A percentile compares a stretch with the other conserved stretches of the same genome.
Evolutionary conservation across 2,113 vertebrate genomes (phyloP).

Genomic region (Pagrus major): DNA sequence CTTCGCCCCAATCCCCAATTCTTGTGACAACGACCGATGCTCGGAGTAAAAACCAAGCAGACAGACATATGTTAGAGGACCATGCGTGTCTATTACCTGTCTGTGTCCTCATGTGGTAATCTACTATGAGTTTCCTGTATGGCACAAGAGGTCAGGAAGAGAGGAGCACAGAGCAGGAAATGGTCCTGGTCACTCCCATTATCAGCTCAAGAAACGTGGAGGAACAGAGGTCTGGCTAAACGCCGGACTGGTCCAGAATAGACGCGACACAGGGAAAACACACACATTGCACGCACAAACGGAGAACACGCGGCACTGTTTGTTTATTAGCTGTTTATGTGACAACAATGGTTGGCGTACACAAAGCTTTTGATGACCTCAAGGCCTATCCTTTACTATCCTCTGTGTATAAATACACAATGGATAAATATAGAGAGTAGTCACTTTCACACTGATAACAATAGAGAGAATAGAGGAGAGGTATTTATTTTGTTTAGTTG

Average conservation of each 20-base stretch:
- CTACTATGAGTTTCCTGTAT: slow-evolving; percentile 34
- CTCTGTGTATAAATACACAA: slow-evolving; percentile 54
- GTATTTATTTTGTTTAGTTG: slow-evolving; percentile 44
- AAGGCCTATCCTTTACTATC: slow-evolving; percentile 16
- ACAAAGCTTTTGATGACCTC: slow-evolving; percentile 53
- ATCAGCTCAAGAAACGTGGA: slow-evolving; percentile 27
- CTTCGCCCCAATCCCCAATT: not conserved
- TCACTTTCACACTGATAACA: slow-evolving; percentile 51
- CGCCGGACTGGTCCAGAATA: slow-evolving; percentile 39
- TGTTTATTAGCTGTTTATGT: slow-evolving; percentile 72
- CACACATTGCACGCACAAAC: slow-evolving; percentile 24
- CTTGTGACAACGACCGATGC: not conserved
- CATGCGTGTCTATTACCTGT: not conserved
- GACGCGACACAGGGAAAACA: not conserved
- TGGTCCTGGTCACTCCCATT: slow-evolving; percentile 32
- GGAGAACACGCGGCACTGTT: slow-evolving; percentile 14
- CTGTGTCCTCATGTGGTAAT: slow-evolving; percentile 4
- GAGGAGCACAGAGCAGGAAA: slow-evolving; percentile 45
- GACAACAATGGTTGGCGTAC: slow-evolving; percentile 78
- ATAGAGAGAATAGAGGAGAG: slow-evolving; percentile 32
- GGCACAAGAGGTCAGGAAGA: slow-evolving; percentile 30
- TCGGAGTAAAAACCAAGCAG: not conserved
- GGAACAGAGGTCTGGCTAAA: slow-evolving; percentile 31
- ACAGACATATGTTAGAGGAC: not conserved
- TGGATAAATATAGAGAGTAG: slow-evolving; percentile 66